phyloP scores from a whole-genome alignment of 2,113 vertebrate species.

The Chaetodon auriga region DNA sequence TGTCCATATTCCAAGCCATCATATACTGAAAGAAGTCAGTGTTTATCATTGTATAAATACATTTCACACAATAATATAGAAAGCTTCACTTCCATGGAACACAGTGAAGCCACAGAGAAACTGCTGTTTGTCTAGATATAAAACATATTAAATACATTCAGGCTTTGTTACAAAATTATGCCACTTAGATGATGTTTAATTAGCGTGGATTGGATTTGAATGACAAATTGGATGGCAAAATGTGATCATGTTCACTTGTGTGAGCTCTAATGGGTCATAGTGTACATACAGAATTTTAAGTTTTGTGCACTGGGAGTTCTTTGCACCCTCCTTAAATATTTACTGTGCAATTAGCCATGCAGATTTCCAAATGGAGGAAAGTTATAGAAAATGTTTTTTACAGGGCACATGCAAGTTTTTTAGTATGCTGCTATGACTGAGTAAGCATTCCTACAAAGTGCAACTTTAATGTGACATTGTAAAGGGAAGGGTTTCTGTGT shows the following conservation, averaged over 20 bases:
- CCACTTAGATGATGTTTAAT: constrained; percentile 3
- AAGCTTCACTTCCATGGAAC: not conserved
- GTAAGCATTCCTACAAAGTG: constrained; percentile 25
- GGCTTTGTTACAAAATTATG: not conserved
- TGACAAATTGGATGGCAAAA: constrained; percentile 17
- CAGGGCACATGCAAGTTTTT: constrained; percentile 4
- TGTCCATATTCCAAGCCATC: not conserved
- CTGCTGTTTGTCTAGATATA: not conserved
- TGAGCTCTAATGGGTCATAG: constrained; percentile 3
- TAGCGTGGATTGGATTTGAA: constrained; percentile 18
- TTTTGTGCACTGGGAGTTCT: not conserved
- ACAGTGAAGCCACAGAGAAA: not conserved
- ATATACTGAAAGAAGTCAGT: not conserved
- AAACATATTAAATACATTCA: not conserved
- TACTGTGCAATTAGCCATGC: not conserved
- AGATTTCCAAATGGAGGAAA: constrained; percentile 3
- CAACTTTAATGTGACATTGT: constrained; percentile 33
- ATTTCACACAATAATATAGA: not conserved
- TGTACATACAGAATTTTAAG: not conserved
- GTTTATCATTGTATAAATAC: not conserved
- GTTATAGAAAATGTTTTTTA: constrained; percentile 9
- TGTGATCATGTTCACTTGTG: constrained; percentile 20
- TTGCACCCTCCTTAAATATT: not conserved
- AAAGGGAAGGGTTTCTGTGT: not conserved
- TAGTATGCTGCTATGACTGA: constrained; percentile 14